These are phyloP conservation scores for Antitype chi DNA, from an alignment of 2,888 invertebrate species.

Conservation along the genomic window DNA sequence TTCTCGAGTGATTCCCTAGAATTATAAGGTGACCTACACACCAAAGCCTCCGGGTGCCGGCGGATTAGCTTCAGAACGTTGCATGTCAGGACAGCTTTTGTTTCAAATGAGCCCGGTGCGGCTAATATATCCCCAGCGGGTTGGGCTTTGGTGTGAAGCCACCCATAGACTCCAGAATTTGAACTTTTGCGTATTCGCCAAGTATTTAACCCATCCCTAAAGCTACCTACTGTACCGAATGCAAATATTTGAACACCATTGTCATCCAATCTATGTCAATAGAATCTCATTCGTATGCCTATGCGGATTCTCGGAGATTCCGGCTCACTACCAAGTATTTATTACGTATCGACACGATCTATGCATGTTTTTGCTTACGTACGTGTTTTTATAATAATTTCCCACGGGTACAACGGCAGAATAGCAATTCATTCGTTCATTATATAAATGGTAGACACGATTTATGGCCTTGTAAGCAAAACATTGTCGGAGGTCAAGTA, in stretches of 20 bases:
- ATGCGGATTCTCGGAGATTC: slow-evolving; percentile 85
- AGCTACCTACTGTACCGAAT: slow-evolving; percentile 44
- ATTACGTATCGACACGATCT: slow-evolving; percentile 79
- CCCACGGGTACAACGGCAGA: slow-evolving; percentile 83
- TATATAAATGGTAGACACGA: slow-evolving; percentile 68
- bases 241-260: slow-evolving; percentile 70
- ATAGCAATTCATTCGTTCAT: slow-evolving; percentile 76
- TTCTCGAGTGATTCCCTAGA: no score
- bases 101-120: no score
- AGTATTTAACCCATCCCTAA: neutral
- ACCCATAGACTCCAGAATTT: no score
- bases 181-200: no score
- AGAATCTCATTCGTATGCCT: slow-evolving; percentile 71
- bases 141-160: no score
- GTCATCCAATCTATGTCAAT: slow-evolving; percentile 69
- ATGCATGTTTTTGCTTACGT: slow-evolving; percentile 73
- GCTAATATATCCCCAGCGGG: no score
- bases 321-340: slow-evolving; percentile 82
- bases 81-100: no score
- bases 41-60: no score
- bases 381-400: slow-evolving; percentile 80
- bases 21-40: no score
- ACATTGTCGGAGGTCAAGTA: slow-evolving; percentile 55
- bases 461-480: slow-evolving; percentile 53
- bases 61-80: no score